These are phyloP conservation scores for Hemaris fuciformis DNA, from an alignment of 2,888 invertebrate genomes.

Conservation along the genomic window DNA sequence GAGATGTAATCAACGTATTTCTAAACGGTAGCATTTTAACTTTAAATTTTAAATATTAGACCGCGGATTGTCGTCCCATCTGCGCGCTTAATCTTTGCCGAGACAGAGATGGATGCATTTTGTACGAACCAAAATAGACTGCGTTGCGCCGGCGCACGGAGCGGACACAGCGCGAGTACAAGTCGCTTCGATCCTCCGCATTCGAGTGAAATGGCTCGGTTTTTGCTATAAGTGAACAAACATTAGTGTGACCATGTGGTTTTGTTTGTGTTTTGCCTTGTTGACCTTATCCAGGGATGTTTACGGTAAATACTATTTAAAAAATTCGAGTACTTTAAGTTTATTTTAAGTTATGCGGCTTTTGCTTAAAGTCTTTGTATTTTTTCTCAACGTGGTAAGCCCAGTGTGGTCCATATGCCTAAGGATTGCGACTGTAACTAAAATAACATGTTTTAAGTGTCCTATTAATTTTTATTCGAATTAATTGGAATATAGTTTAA, in stretches of 20 bases:
- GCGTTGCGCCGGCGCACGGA: constrained; percentile 51
- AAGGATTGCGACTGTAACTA: no score
- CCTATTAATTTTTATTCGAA: no score
- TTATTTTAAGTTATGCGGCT: no score
- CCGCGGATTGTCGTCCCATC: no score
- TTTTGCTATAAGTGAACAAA: neutral
- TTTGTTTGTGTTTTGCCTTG: constrained; percentile 33
- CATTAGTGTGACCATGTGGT: constrained; percentile 45
- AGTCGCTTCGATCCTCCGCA: constrained; percentile 18
- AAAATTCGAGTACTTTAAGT: no score
- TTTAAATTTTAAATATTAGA: no score
- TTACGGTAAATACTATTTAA: constrained; percentile 41
- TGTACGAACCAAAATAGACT: constrained; percentile 70
- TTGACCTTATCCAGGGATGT: constrained; percentile 36
- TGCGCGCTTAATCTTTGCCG: constrained; percentile 53
- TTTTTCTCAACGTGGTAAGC: no score
- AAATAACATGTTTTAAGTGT: no score
- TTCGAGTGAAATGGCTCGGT: neutral
- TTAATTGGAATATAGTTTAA: no score
- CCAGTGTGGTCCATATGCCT: no score
- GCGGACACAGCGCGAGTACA: constrained; percentile 51
- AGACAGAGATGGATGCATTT: constrained; percentile 63
- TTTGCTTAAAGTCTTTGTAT: no score
- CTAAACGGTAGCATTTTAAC: neutral
- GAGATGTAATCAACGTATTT: no score